Evolutionary conservation across 2,888 invertebrate species (phyloP).

Genomic region (Rotaria magnacalcarata): DNA sequence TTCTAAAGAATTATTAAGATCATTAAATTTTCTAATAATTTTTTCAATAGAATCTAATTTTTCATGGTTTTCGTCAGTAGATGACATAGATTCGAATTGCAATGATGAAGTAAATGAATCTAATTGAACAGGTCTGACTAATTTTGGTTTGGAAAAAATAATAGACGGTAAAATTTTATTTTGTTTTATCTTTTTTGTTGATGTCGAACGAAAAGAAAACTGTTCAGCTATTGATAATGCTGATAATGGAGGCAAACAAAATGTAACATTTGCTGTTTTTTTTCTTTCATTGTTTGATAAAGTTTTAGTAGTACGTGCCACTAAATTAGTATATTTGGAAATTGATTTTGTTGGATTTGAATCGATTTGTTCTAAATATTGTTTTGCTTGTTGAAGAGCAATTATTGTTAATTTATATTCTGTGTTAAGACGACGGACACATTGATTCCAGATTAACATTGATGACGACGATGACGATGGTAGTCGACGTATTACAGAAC

Average conservation of each 20-base stretch:
- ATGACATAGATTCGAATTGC: background rate
- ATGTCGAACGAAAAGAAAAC: background rate
- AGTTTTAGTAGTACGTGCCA: background rate
- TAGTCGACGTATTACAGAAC: background rate
- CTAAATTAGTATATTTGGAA: background rate
- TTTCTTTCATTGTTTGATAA: background rate
- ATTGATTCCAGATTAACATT: background rate
- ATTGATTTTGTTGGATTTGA: background rate
- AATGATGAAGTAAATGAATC: background rate
- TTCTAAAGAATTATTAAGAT: background rate
- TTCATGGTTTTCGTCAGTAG: background rate
- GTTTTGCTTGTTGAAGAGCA: background rate
- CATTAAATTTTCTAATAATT: background rate
- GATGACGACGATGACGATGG: background rate
- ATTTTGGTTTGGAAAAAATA: background rate
- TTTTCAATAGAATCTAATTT: background rate
- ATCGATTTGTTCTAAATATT: background rate
- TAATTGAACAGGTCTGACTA: background rate
- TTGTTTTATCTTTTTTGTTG: background rate
- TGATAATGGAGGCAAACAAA: background rate
- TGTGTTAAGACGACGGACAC: slow-evolving; percentile 13
- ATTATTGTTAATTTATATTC: background rate
- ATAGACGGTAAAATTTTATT: background rate
- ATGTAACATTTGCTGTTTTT: background rate
- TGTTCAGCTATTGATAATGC: background rate